Base-by-base conservation (phyloP, 1,140 invertebrate species). In the Ceratina calcarata region DNA sequence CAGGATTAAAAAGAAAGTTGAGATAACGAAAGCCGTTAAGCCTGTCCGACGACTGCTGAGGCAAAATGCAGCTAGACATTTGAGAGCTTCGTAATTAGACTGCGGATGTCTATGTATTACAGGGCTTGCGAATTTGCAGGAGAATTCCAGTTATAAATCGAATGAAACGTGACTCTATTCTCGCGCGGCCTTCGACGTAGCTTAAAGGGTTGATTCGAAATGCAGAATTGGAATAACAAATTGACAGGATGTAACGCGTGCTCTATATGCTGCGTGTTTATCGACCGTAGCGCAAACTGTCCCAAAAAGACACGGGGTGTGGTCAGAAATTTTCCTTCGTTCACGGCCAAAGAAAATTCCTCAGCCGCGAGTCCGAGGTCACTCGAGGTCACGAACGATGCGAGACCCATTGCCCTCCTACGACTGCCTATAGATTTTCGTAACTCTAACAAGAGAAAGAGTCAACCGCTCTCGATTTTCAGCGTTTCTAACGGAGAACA, bases 301-400 rank as follows among this genome's bases (percentile, higher is more conserved):
- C 13, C 71, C 62, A 75, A 80, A 83, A 83, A 83, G 78, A 66
- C 58, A 58, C 81, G 81, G 78, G 81, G 81, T 83, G 78, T 83
- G 81, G 81, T 83, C 81, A 74, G 77, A 80, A 80, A 69, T 69
- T 66, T 64, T 70, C 53, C 70, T 74, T 64, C 37, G 8, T 57
- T n/a, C 18, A 15, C 45, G 32, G 12, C 18, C 53, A 3, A 58
- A 73, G 22, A 74, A 66, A 68, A 64, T 65, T 57, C 16, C 22
- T 16, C 51, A n/a, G n/a, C n/a, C n/a, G n/a, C n/a, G 27, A 32
- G 27, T 32, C 27, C 27, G 55, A 79, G 62, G 71, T 79, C 62
- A 74, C 22, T 67, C 61, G 71, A 22, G 70, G 61, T 79, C 71
- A 79, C 78, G 71, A 24, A 20, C 66, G 62, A 74, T 62, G 55